Conservation (phyloP, 2,113 vertebrate genomes). For the Periophthalmodon schlosseri region DNA sequence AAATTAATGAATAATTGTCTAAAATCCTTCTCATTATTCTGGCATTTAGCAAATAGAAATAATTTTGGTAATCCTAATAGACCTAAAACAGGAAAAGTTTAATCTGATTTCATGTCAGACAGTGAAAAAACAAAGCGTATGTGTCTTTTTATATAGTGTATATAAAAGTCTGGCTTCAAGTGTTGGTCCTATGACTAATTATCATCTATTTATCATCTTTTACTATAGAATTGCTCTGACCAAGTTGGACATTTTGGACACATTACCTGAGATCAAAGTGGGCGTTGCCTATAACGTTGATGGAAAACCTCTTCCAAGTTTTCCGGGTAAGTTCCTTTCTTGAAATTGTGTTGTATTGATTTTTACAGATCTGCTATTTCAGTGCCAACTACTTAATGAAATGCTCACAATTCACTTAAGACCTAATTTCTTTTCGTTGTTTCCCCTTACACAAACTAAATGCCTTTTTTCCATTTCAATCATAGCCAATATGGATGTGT, state of each 20-base stretch:
- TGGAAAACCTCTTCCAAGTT: slow-evolving; percentile 75
- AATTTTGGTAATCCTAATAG: no score
- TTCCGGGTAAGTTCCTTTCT: slow-evolving; percentile 71
- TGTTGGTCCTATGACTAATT: no score
- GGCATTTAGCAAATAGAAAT: no score
- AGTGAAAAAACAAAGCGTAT: no score
- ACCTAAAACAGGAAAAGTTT: no score
- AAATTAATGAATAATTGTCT: no score
- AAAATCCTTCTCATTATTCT: no score
- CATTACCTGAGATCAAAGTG: slow-evolving; percentile 79
- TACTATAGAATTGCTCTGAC: slow-evolving; percentile 79
- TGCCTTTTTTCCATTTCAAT: background rate
- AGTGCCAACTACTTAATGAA: background rate
- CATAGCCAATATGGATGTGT: slow-evolving; percentile 80
- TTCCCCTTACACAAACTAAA: background rate
- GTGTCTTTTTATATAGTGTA: no score
- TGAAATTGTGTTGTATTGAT: background rate
- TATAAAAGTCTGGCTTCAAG: no score
- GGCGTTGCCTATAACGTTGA: slow-evolving; percentile 77
- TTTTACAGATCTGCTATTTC: background rate
- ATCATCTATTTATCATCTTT: no score
- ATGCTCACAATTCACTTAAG: background rate
- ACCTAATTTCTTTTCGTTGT: background rate
- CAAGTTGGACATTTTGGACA: slow-evolving; percentile 82
- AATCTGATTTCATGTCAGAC: no score